phyloP scores from a whole-genome alignment of 2,797 vertebrate genomes.

The Galaxias olidus region DNA sequence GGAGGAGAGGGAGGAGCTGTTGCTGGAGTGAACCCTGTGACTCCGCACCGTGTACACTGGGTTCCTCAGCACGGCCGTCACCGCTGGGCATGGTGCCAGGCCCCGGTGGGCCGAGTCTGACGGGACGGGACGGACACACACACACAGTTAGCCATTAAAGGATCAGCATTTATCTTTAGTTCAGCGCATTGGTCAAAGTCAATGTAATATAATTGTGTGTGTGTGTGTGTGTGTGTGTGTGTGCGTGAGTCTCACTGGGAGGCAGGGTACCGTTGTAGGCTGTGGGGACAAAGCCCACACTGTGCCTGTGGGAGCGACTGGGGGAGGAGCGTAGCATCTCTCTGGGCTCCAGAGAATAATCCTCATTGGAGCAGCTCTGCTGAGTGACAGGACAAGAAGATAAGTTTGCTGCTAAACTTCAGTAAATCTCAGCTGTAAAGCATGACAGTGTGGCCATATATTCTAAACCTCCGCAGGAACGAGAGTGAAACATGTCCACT shows the following conservation, averaged over 20 bases:
- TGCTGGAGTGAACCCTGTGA: slow-evolving; percentile 86
- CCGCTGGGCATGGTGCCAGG: slow-evolving; percentile 86
- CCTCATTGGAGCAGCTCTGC: slow-evolving; percentile 87
- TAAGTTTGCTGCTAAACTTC: not conserved
- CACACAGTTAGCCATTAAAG: not conserved
- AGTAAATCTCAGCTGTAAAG: no score
- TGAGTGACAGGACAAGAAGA: slow-evolving; percentile 16
- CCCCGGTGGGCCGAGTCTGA: slow-evolving; percentile 88
- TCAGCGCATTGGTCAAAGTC: no score
- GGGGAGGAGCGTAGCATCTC: slow-evolving; percentile 89
- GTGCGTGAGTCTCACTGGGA: slow-evolving; percentile 78
- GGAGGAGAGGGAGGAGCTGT: slow-evolving; percentile 86
- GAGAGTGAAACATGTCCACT: no score
- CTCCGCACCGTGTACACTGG: slow-evolving; percentile 94
- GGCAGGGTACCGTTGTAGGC: slow-evolving; percentile 81
- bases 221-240: slow-evolving; percentile 2
- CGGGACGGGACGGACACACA: slow-evolving; percentile 7
- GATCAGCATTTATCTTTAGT: no score
- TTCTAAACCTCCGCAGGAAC: no score
- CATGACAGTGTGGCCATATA: no score
- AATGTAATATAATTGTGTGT: not conserved
- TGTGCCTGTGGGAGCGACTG: slow-evolving; percentile 84
- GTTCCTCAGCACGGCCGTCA: slow-evolving; percentile 94
- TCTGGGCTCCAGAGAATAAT: slow-evolving; percentile 83
- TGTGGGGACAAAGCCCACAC: slow-evolving; percentile 82